Evolutionary conservation across 2,888 invertebrate genomes (phyloP).

Genomic region (Sphinx pinastri): DNA sequence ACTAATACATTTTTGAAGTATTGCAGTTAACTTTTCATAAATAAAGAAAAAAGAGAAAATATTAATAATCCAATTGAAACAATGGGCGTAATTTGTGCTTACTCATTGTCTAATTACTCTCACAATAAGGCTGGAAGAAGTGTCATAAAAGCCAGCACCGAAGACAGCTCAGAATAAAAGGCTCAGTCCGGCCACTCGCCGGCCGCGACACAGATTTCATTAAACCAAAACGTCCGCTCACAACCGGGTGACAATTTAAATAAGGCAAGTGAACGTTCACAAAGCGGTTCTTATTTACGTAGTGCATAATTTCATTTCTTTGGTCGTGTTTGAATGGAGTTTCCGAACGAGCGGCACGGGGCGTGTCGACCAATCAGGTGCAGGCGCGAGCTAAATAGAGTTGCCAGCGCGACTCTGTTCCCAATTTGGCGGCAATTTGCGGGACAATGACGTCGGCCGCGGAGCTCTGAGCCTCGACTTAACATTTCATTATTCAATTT

Average conservation of each 20-base stretch:
- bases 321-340: constrained; percentile 54
- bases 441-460: constrained; percentile 69
- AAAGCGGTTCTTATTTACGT: constrained; percentile 73
- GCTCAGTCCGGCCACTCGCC: constrained; percentile 20
- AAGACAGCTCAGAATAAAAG: constrained; percentile 17
- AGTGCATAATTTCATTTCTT: constrained; percentile 80
- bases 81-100: neutral
- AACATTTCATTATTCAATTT: constrained; percentile 81
- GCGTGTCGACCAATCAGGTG: constrained; percentile 79
- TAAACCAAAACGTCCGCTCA: constrained; percentile 40
- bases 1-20: neutral
- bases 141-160: neutral
- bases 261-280: constrained; percentile 58
- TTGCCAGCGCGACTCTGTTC: constrained; percentile 71
- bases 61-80: neutral
- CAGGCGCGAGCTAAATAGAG: constrained; percentile 75
- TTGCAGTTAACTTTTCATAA: neutral
- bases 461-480: constrained; percentile 52
- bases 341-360: constrained; percentile 44
- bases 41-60: neutral
- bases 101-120: neutral
- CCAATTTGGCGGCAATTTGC: constrained; percentile 80
- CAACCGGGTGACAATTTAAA: constrained; percentile 52
- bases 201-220: constrained; percentile 26
- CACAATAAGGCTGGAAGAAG: neutral